Percentiles rank a stretch among this genome's conserved stretches.
Evolutionary conservation across 1,140 invertebrate species (phyloP).

Genomic region (Olivierus martensii): DNA sequence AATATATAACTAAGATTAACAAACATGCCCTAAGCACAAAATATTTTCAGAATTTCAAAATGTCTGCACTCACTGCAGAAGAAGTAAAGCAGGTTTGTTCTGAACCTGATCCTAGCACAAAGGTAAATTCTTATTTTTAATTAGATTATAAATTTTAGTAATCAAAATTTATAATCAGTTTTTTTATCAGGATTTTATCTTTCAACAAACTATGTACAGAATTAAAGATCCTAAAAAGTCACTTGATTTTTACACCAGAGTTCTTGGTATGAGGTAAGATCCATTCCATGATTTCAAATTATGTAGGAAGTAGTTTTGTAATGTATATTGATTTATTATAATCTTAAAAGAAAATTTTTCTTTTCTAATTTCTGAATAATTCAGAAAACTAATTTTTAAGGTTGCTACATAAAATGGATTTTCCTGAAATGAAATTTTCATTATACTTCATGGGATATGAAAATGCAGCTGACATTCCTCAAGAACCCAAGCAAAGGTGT

Average conservation of each 20-base stretch:
- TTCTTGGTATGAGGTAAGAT: slow-evolving; percentile 66
- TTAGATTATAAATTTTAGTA: no score
- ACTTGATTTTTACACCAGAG: slow-evolving; percentile 76
- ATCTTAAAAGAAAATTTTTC: no score
- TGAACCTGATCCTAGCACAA: slow-evolving; percentile 44
- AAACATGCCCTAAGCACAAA: no score
- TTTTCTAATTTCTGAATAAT: no score
- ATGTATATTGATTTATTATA: no score
- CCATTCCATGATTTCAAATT: no score
- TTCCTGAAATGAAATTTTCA: slow-evolving; percentile 77
- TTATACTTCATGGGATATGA: slow-evolving; percentile 91
- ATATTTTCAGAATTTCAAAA: no score
- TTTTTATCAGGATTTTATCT: slow-evolving; percentile 74
- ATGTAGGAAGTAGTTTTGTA: no score
- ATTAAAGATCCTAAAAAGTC: slow-evolving; percentile 80
- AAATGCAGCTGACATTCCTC: slow-evolving; percentile 51
- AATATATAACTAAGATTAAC: no score
- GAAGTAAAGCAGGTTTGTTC: slow-evolving; percentile 35
- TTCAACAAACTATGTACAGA: slow-evolving; percentile 92
- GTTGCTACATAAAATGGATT: slow-evolving; percentile 73
- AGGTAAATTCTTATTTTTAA: slow-evolving; percentile 34
- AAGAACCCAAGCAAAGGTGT: slow-evolving; percentile 43
- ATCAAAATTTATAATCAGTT: no score
- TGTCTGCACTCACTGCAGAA: no score
- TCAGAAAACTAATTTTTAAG: no score